Percentiles rank a stretch among this genome's conserved stretches.
phyloP scores from a whole-genome alignment of 30 jellyfish, hydroid and myxozoan species.

The Sanderia malayensis region DNA sequence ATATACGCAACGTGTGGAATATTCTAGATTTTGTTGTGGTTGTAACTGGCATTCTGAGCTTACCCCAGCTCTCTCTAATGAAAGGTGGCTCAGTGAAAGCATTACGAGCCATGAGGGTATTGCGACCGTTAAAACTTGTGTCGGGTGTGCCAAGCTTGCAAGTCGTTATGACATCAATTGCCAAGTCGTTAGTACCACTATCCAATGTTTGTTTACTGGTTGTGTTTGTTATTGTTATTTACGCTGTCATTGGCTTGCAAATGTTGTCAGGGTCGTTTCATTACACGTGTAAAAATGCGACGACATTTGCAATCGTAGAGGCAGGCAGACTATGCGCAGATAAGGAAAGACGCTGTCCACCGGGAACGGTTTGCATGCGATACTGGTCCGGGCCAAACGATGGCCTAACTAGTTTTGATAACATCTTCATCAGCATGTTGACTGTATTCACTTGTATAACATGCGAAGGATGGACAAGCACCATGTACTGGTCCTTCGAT shows the following conservation, averaged over 20 bases:
- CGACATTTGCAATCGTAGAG: slow-evolving; percentile 33
- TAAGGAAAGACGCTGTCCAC: slow-evolving; percentile 63
- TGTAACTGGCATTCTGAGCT: slow-evolving; percentile 78
- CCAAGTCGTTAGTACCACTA: slow-evolving; percentile 74
- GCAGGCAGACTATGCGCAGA: slow-evolving; percentile 49
- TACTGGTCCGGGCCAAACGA: slow-evolving; percentile 82
- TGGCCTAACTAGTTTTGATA: slow-evolving; percentile 81
- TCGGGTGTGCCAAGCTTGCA: slow-evolving; percentile 90
- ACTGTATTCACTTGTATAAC: slow-evolving; percentile 84
- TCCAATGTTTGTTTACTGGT: slow-evolving; percentile 75
- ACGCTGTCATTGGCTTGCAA: slow-evolving; percentile 75
- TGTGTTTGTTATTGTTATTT: slow-evolving; percentile 70
- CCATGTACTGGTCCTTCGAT: slow-evolving; percentile 82
- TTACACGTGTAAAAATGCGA: slow-evolving; percentile 64
- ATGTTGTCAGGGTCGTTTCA: slow-evolving; percentile 64
- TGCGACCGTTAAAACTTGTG: slow-evolving; percentile 81
- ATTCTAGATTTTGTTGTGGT: slow-evolving; percentile 86
- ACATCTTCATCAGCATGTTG: slow-evolving; percentile 65
- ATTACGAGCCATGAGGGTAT: slow-evolving; percentile 81
- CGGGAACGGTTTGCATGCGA: slow-evolving; percentile 58
- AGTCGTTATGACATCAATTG: slow-evolving; percentile 85
- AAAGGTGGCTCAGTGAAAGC: slow-evolving; percentile 84
- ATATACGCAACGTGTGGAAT: slow-evolving; percentile 81
- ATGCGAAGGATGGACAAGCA: slow-evolving; percentile 90
- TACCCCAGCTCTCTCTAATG: slow-evolving; percentile 54